Evolutionary conservation across 2,797 vertebrate genomes (phyloP).

Genomic region (Diglossa cyanea): DNA sequence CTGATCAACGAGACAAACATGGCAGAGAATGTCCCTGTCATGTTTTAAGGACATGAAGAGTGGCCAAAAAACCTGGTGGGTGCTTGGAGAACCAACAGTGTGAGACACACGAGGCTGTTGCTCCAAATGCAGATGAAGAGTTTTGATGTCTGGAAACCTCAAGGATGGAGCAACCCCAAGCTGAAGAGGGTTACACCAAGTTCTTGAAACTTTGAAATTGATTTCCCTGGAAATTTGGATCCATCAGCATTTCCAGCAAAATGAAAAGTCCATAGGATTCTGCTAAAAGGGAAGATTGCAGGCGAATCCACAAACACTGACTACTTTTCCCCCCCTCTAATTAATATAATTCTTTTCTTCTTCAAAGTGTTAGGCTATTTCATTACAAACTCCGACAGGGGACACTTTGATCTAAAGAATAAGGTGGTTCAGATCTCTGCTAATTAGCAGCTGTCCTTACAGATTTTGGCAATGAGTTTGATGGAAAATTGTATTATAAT

Average conservation of each 20-base stretch:
- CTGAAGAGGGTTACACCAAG: not conserved
- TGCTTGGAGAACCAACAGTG: not conserved
- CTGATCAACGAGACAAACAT: not conserved
- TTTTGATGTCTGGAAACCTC: not conserved
- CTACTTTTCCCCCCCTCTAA: not conserved
- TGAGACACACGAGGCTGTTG: not conserved
- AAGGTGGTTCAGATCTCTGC: conserved; percentile 1
- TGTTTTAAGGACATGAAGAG: not conserved
- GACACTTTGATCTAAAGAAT: conserved; percentile 50
- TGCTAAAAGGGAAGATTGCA: not conserved
- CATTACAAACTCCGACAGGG: not conserved
- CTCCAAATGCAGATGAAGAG: not conserved
- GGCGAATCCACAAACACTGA: not conserved
- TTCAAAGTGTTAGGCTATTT: conserved; percentile 39
- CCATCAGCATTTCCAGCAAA: not conserved
- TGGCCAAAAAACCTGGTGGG: not conserved
- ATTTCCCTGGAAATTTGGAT: not conserved
- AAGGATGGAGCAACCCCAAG: not conserved
- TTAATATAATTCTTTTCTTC: conserved; percentile 33
- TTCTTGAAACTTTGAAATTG: not conserved
- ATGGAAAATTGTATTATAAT: not conserved
- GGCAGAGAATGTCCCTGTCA: not conserved
- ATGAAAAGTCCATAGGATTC: not conserved
- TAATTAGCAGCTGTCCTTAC: conserved; percentile 54
- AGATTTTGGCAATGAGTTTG: not conserved